A percentile compares a stretch with the other conserved stretches of the same genome.
phyloP scores from a whole-genome alignment of 2,797 vertebrate genomes.

The Acanthurus leucopareius region DNA sequence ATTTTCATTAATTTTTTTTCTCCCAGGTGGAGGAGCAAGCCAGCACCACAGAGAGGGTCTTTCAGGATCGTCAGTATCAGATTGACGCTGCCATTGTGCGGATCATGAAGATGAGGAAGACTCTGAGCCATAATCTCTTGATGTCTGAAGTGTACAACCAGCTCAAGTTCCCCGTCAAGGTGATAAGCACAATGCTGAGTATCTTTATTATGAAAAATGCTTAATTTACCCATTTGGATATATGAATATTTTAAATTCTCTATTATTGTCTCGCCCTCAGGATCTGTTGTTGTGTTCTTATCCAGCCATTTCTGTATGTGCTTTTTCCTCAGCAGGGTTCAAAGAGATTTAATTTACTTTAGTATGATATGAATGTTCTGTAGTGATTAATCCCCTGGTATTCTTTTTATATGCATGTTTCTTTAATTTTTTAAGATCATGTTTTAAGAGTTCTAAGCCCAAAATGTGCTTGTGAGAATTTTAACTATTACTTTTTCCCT shows the following conservation, averaged over 20 bases:
- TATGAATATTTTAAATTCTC: background rate
- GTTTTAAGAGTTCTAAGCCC: background rate
- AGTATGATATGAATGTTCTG: too few species aligned
- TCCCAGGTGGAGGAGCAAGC: conserved; percentile 94
- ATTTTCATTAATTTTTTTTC: background rate
- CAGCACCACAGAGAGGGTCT: conserved; percentile 94
- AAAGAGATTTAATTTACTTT: too few species aligned
- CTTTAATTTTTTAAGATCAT: background rate
- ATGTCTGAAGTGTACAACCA: conserved; percentile 96
- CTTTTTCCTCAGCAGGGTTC: background rate
- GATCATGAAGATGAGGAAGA: conserved; percentile 98
- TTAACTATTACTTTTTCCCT: background rate
- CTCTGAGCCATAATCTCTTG: conserved; percentile 93
- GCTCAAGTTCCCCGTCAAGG: conserved; percentile 96
- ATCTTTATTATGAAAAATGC: too few species aligned
- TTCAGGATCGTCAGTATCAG: conserved; percentile 96
- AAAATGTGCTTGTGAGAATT: background rate
- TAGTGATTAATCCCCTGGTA: background rate
- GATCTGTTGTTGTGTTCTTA: background rate
- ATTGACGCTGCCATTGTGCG: conserved; percentile 95
- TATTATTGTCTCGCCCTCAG: background rate
- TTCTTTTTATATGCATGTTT: too few species aligned
- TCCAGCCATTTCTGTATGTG: background rate
- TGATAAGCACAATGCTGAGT: conserved; percentile 48
- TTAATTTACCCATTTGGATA: background rate